Conservation (phyloP, 1,140 invertebrate genomes). For the Lamellibrachia luymesi region DNA sequence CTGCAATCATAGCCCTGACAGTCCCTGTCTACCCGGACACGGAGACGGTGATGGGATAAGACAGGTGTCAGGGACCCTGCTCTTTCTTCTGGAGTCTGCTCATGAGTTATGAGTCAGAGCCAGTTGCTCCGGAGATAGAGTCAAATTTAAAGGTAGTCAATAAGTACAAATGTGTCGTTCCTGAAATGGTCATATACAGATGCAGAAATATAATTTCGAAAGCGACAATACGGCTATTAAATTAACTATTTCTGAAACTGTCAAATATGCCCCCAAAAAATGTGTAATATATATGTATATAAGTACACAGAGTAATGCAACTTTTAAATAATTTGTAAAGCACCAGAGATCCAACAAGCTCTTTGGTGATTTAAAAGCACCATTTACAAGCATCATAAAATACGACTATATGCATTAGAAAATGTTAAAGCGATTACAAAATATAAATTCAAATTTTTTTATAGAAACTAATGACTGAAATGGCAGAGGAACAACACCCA, state of each 20-base stretch:
- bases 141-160: no score
- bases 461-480: not conserved
- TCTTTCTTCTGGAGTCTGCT: no score
- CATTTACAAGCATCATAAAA: not conserved
- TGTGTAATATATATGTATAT: no score
- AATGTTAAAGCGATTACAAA: not conserved
- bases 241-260: no score
- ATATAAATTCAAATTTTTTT: not conserved
- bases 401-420: not conserved
- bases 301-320: not conserved
- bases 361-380: not conserved
- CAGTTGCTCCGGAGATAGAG: not conserved
- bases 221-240: no score
- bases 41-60: not conserved
- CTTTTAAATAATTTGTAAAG: not conserved
- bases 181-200: no score
- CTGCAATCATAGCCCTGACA: not conserved
- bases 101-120: not conserved
- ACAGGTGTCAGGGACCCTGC: no score
- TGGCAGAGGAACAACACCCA: not conserved
- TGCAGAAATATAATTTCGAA: no score
- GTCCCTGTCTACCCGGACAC: not conserved
- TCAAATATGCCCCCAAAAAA: no score
- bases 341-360: not conserved
- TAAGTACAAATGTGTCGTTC: no score